A percentile compares a stretch with the other conserved stretches of the same genome.
phyloP scores from a whole-genome alignment of 2,888 invertebrate genomes.

The Invenusta paracnida region DNA sequence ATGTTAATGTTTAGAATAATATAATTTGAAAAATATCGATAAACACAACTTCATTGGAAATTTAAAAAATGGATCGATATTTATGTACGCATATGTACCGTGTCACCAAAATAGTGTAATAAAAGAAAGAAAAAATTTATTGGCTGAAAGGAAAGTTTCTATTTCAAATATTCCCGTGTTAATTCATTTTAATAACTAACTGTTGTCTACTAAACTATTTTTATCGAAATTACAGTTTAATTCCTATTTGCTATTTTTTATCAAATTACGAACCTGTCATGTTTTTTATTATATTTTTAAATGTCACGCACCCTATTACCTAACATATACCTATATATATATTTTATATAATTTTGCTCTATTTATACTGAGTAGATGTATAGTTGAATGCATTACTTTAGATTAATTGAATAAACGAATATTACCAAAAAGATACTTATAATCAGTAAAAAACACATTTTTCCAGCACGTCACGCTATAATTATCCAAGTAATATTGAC shows the following conservation, averaged over 20 bases:
- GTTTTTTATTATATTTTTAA: neutral
- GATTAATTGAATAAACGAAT: neutral
- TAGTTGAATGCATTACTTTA: neutral
- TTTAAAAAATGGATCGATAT: neutral
- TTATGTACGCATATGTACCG: neutral
- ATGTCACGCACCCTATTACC: too few species aligned
- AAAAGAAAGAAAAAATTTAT: neutral
- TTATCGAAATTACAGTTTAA: neutral
- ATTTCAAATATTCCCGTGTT: neutral
- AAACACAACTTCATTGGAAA: neutral
- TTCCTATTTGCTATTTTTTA: neutral
- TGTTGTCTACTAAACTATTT: neutral
- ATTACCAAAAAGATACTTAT: neutral
- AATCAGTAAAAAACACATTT: neutral
- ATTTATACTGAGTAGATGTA: neutral
- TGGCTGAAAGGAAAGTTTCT: neutral
- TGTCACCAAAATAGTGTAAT: constrained; percentile 22
- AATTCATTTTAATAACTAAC: neutral
- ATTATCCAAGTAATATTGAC: constrained; percentile 1
- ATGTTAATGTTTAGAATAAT: neutral
- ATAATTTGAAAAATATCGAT: neutral
- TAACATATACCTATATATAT: neutral
- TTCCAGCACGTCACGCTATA: neutral
- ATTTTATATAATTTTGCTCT: neutral
- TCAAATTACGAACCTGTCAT: neutral